These are phyloP conservation scores for Sepiola atlantica DNA, from an alignment of 2,888 invertebrate genomes.

Conservation along the genomic window DNA sequence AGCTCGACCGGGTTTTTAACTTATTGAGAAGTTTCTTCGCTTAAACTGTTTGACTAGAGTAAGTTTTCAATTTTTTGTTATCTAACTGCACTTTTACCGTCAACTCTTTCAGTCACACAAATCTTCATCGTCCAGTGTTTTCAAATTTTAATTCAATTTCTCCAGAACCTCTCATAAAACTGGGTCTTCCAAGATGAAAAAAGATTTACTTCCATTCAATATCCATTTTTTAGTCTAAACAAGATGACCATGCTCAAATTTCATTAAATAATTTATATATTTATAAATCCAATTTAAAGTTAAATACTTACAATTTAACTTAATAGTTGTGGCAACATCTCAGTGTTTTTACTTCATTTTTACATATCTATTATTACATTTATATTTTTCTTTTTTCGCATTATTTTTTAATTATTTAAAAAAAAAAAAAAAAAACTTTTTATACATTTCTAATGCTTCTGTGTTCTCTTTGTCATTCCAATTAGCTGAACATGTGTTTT, in stretches of 20 bases:
- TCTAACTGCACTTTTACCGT: neutral
- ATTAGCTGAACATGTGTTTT: neutral
- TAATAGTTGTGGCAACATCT: neutral
- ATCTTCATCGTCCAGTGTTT: neutral
- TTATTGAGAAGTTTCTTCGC: too few relatives aligned
- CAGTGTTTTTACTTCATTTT: neutral
- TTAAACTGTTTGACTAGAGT: neutral
- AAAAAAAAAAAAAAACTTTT: neutral
- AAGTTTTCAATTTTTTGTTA: neutral
- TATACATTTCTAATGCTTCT: neutral
- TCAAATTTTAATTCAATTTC: neutral
- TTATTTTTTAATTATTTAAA: neutral
- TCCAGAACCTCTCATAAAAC: neutral
- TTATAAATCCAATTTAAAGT: neutral
- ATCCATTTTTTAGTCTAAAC: neutral
- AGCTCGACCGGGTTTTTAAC: too few relatives aligned
- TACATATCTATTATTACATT: neutral
- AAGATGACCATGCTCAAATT: constrained; percentile 13
- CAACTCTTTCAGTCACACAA: neutral
- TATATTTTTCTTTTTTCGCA: neutral
- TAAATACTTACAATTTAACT: neutral
- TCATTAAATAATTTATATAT: neutral
- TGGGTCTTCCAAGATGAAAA: constrained; percentile 11
- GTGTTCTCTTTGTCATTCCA: neutral
- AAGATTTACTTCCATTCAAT: constrained; percentile 32